Conservation (phyloP, 2,113 vertebrate genomes). For the Chlamydotis undulata region DNA sequence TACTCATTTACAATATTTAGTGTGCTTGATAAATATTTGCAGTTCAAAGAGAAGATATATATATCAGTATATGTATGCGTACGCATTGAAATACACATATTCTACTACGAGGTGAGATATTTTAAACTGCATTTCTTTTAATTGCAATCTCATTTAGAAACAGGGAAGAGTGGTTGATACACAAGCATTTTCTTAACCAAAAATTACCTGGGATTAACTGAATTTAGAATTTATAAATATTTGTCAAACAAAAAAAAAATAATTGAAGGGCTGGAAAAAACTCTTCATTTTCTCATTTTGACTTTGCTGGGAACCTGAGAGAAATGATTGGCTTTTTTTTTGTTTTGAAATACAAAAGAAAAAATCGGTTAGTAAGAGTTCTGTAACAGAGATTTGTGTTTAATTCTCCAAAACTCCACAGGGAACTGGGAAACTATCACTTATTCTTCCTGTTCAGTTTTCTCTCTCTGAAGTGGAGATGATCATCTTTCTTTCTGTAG, state of each 20-base stretch:
- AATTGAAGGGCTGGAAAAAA: background rate
- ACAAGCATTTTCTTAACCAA: background rate
- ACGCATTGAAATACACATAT: background rate
- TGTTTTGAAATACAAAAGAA: background rate
- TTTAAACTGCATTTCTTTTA: background rate
- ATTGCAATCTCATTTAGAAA: background rate
- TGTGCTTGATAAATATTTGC: conserved; percentile 3
- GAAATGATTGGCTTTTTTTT: background rate
- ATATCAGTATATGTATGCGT: background rate
- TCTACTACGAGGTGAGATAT: background rate
- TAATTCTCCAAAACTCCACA: background rate
- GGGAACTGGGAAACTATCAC: background rate
- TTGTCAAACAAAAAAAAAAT: background rate
- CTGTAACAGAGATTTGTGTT: background rate
- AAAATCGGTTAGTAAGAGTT: background rate
- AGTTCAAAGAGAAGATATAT: background rate
- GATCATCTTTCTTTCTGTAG: background rate
- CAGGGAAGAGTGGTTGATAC: background rate
- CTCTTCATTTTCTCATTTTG: background rate
- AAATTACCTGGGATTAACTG: background rate
- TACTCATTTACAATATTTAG: conserved; percentile 14
- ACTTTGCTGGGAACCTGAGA: background rate
- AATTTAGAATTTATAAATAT: background rate
- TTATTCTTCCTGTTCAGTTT: background rate
- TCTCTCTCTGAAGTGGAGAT: background rate